A percentile compares a stretch with the other conserved stretches of the same genome.
Evolutionary conservation across 2,888 invertebrate species (phyloP).

Genomic region (Iphiclides podalirius): DNA sequence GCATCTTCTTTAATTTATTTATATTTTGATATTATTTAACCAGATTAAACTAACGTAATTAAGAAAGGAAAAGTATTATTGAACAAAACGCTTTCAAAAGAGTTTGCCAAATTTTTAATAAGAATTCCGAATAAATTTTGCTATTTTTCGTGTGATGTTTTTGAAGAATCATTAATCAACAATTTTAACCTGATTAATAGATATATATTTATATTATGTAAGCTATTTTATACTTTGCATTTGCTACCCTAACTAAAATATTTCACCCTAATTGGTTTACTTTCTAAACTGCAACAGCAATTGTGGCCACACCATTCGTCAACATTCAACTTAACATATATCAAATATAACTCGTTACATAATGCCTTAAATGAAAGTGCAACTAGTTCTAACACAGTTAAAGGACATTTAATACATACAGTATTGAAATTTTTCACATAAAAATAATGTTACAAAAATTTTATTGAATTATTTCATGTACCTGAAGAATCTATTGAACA

Average conservation of each 20-base stretch:
- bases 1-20: neutral
- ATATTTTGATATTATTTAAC: neutral
- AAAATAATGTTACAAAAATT: slow-evolving; percentile 3
- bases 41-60: too few relatives aligned
- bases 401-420: neutral
- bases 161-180: slow-evolving; percentile 2
- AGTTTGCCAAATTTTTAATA: slow-evolving; percentile 16
- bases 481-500: neutral
- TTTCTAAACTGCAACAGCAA: neutral
- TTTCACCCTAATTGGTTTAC: too few relatives aligned
- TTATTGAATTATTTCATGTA: neutral
- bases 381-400: slow-evolving; percentile 2
- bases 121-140: neutral
- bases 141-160: slow-evolving; percentile 14
- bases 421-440: neutral
- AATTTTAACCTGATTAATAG: neutral
- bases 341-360: too few relatives aligned
- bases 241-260: too few relatives aligned
- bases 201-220: too few relatives aligned
- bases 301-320: neutral
- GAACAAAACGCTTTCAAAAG: neutral
- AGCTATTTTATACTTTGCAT: too few relatives aligned
- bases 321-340: too few relatives aligned
- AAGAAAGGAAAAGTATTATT: slow-evolving; percentile 15
- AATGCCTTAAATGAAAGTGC: slow-evolving; percentile 22